A percentile compares a stretch with the other conserved stretches of the same genome.
Evolutionary conservation across 2,797 vertebrate species (phyloP).

Genomic region (Poeciliopsis gracilis): DNA sequence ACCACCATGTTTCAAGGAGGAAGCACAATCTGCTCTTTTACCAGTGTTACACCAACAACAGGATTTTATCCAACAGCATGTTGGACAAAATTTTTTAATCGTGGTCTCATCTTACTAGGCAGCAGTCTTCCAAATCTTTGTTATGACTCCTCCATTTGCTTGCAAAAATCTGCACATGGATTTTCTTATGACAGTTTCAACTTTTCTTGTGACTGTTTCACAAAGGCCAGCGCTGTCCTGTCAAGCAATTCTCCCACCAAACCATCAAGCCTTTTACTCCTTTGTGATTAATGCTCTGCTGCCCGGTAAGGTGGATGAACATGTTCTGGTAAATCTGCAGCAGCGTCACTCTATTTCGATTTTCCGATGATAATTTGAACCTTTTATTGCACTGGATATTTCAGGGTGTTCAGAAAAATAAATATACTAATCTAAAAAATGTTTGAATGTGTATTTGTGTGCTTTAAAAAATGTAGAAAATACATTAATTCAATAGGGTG

Average conservation of each 20-base stretch:
- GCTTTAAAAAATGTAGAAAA: background rate
- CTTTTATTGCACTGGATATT: background rate
- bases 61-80: too few relatives aligned
- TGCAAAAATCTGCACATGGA: background rate
- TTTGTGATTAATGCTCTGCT: background rate
- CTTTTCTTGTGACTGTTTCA: background rate
- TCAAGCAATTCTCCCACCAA: background rate
- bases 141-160: background rate
- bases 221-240: background rate
- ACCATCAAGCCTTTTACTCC: background rate
- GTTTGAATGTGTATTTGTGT: background rate
- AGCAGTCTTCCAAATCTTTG: background rate
- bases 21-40: background rate
- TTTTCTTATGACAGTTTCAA: background rate
- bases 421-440: background rate
- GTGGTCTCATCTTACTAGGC: background rate
- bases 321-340: background rate
- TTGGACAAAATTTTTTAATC: background rate
- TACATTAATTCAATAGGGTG: background rate
- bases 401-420: background rate
- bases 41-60: background rate
- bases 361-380: background rate
- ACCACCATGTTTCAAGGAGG: background rate
- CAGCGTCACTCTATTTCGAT: background rate
- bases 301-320: background rate